Evolutionary conservation across 2,113 vertebrate genomes (phyloP).

Genomic region (Ardeotis arabs): DNA sequence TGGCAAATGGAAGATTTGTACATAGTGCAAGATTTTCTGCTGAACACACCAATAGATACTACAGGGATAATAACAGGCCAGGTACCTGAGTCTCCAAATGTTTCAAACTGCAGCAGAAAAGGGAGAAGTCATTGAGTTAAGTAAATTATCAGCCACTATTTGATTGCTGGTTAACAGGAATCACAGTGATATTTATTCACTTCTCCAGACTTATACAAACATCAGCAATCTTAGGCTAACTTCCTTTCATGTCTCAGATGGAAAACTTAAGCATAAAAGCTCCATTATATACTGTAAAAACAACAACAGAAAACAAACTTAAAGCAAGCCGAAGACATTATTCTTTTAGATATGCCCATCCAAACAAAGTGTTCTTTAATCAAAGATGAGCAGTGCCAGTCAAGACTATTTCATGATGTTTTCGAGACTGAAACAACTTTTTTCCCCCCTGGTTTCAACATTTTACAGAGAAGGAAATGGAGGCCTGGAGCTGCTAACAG

Average conservation of each 20-base stretch:
- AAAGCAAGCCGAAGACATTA: background rate
- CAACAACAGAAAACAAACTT: background rate
- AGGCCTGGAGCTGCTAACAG: background rate
- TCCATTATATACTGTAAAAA: background rate
- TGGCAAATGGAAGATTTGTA: background rate
- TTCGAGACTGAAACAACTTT: background rate
- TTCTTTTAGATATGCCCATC: background rate
- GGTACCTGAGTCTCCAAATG: background rate
- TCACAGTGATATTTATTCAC: background rate
- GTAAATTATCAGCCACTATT: background rate
- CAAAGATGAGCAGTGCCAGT: background rate
- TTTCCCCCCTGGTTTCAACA: background rate
- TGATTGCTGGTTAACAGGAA: background rate
- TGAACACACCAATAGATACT: background rate
- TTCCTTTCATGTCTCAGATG: background rate
- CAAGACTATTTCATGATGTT: background rate
- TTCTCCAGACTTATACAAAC: background rate
- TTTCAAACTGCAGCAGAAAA: background rate
- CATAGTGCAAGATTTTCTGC: slow-evolving; percentile 22
- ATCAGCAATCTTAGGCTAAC: background rate
- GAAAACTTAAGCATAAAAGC: background rate
- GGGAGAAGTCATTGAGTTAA: background rate
- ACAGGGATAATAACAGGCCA: background rate
- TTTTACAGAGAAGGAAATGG: background rate
- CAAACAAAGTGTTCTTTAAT: background rate